These are phyloP conservation scores for Dipodomys ordii DNA, from an alignment of 2,113 vertebrate species.

Conservation along the genomic window DNA sequence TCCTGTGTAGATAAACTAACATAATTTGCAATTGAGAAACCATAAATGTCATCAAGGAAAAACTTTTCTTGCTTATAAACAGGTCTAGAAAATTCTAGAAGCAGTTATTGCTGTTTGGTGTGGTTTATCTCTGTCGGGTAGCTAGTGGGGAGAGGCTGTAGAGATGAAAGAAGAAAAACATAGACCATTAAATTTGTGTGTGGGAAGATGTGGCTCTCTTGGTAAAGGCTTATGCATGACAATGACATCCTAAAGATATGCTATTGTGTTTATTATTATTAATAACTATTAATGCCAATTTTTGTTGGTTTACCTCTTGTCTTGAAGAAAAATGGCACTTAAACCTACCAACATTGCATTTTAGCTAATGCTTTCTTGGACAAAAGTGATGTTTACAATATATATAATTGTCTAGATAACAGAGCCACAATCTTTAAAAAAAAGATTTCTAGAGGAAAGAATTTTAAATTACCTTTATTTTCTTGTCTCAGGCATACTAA, in stretches of 20 bases:
- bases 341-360: constrained; percentile 33
- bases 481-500: constrained; percentile 84
- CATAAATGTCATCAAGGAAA: not conserved
- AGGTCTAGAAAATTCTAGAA: not conserved
- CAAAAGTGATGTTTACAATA: constrained; percentile 8
- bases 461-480: constrained; percentile 52
- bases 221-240: not conserved
- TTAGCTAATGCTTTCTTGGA: constrained; percentile 22
- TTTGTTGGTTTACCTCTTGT: constrained; percentile 51
- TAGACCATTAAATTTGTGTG: not conserved
- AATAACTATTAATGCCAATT: not conserved
- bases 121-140: not conserved
- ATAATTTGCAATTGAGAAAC: constrained; percentile 9
- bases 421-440: not conserved
- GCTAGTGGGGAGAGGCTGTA: too few relatives aligned
- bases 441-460: constrained; percentile 42
- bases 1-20: not conserved
- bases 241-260: not conserved
- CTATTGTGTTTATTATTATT: not conserved
- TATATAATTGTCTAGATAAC: not conserved
- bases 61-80: not conserved
- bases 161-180: not conserved
- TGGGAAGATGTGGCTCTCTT: not conserved
- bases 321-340: not conserved
- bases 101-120: not conserved